These are phyloP conservation scores for Aphrophora alni DNA, from an alignment of 2,888 invertebrate genomes.

Conservation along the genomic window DNA sequence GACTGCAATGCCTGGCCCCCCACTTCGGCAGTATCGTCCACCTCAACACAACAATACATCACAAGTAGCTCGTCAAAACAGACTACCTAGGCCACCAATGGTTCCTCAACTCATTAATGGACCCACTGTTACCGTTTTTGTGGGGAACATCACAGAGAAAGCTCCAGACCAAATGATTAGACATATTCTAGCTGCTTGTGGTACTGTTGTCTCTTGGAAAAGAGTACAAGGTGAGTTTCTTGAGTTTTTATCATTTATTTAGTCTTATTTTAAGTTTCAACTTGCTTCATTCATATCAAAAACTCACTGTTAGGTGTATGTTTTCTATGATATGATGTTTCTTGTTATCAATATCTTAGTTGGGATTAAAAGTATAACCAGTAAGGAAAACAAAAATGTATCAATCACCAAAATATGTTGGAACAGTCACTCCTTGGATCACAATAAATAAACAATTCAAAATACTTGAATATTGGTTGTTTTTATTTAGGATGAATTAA, in stretches of 20 bases:
- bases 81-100: constrained; percentile 9
- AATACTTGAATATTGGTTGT: no score
- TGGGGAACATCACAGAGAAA: constrained; percentile 94
- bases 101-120: constrained; percentile 59
- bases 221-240: constrained; percentile 73
- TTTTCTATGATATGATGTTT: no score
- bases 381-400: no score
- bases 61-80: constrained; percentile 16
- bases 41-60: constrained; percentile 6
- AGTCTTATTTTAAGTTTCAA: no score
- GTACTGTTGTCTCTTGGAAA: constrained; percentile 96
- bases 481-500: no score
- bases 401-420: no score
- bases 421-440: no score
- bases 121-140: constrained; percentile 95
- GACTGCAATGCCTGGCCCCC: constrained; percentile 55
- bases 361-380: no score
- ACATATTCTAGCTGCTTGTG: constrained; percentile 90
- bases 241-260: background rate
- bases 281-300: background rate
- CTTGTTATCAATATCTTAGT: no score
- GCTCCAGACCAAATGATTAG: constrained; percentile 96
- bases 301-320: no score
- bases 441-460: no score
- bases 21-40: constrained; percentile 49